These are phyloP conservation scores for Ammospiza maritima DNA, from an alignment of 2,797 vertebrate genomes.

Conservation along the genomic window DNA sequence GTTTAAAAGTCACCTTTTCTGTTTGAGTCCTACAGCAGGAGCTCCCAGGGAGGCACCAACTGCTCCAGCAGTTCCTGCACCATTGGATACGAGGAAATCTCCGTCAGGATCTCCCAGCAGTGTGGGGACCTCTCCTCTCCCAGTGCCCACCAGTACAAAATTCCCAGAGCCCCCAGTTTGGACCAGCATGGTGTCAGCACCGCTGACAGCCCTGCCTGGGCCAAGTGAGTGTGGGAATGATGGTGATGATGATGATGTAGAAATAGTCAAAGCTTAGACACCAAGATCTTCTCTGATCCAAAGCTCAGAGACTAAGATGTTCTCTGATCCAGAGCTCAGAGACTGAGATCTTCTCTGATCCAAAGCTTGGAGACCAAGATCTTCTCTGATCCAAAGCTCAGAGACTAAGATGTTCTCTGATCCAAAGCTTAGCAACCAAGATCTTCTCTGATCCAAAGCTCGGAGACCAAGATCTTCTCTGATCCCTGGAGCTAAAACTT, in stretches of 20 bases:
- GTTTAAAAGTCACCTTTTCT: not conserved
- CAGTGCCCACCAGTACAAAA: not conserved
- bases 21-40: not conserved
- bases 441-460: too few species aligned
- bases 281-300: not conserved
- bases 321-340: too few species aligned
- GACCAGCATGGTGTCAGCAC: accelerated
- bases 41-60: not conserved
- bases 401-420: too few species aligned
- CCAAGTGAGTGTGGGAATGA: conserved; percentile 25
- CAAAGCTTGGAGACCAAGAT: not conserved
- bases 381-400: not conserved
- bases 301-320: too few species aligned
- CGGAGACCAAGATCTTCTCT: not conserved
- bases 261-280: not conserved
- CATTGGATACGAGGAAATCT: accelerated
- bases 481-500: not conserved
- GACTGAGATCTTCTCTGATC: too few species aligned
- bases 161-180: not conserved
- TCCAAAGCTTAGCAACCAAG: too few species aligned
- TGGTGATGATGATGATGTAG: not conserved
- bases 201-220: not conserved
- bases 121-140: not conserved
- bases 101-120: accelerated
- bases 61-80: accelerated